These are phyloP conservation scores for Platygyra sinensis DNA, from an alignment of 64 coral and sea anemone genomes.

Conservation along the genomic window DNA sequence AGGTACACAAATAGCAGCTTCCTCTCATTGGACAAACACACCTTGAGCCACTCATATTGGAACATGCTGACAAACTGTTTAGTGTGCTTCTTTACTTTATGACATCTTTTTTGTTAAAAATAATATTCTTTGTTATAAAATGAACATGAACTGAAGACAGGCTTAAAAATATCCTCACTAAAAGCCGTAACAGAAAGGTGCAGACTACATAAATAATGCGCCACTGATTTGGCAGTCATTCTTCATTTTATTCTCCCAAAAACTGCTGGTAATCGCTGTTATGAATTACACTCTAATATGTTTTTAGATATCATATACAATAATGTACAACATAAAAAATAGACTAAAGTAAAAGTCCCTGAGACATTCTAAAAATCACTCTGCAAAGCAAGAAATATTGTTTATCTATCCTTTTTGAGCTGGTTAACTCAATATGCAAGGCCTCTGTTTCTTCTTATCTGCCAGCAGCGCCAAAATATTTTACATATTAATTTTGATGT, in stretches of 20 bases:
- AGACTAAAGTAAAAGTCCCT: neutral
- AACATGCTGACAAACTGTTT: too few species aligned
- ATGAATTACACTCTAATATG: neutral
- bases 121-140: too few species aligned
- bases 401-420: too few species aligned
- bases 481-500: constrained; percentile 15
- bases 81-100: too few species aligned
- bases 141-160: too few species aligned
- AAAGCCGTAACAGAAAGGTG: neutral
- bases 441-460: neutral
- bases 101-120: too few species aligned
- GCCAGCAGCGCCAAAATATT: constrained; percentile 19
- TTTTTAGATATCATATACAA: neutral
- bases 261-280: neutral
- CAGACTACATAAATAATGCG: neutral
- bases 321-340: neutral
- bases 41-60: too few species aligned
- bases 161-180: too few species aligned
- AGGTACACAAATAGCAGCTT: too few species aligned
- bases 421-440: neutral
- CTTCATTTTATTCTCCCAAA: neutral
- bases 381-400: neutral
- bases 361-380: neutral
- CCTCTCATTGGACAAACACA: too few species aligned
- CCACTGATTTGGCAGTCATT: neutral